Conservation (phyloP, 1,140 invertebrate species). For the Stegodyphus mimosarum region DNA sequence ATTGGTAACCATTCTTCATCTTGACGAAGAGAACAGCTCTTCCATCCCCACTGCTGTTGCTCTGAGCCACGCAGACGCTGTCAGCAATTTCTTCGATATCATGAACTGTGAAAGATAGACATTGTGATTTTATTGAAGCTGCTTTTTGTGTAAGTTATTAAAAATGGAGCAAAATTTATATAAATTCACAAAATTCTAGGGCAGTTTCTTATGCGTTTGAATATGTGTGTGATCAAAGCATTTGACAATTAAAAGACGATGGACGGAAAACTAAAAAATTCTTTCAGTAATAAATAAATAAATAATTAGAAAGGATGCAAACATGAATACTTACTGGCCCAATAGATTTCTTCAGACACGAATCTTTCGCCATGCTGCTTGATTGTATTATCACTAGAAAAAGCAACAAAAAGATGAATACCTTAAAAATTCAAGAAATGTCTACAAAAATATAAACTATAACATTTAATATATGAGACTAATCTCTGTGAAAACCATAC, state of each 20-base stretch:
- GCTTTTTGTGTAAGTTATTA: no score
- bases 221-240: no score
- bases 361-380: slow-evolving; percentile 57
- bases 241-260: no score
- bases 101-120: slow-evolving; percentile 67
- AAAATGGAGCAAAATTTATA: no score
- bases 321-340: slow-evolving; percentile 51
- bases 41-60: slow-evolving; percentile 69
- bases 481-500: no score
- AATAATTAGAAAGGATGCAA: neutral
- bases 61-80: slow-evolving; percentile 72
- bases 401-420: neutral
- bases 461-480: no score
- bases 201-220: no score
- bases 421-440: neutral
- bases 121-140: no score
- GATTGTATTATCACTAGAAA: slow-evolving; percentile 50
- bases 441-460: no score
- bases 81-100: slow-evolving; percentile 71
- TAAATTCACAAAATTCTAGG: no score
- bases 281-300: no score
- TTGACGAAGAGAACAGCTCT: slow-evolving; percentile 73
- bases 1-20: slow-evolving; percentile 67
- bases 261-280: no score
- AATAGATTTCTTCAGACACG: slow-evolving; percentile 54